Base-by-base conservation (phyloP, 2,888 invertebrate genomes). In the Disparrhopalites patrizii region DNA sequence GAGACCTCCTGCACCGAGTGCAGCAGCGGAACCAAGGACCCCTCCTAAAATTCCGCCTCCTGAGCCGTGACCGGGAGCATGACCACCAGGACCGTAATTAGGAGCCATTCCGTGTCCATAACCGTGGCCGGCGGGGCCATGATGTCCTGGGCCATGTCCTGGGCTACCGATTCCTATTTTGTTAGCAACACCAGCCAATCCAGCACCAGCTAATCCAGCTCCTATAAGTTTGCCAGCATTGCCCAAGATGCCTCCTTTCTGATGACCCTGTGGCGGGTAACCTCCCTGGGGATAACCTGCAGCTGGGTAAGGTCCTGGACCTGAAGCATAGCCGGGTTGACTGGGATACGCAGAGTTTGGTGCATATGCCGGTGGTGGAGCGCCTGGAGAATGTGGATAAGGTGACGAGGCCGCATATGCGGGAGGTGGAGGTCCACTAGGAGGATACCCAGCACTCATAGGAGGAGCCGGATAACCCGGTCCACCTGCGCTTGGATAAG, bases 401-500 rank as follows among this genome's bases (percentile, higher is more conserved):
- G 76, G 66, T 36, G 66, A 64, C 25, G n/a, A n/a, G n/a, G n/a
- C n/a, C n/a, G n/a, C n/a, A n/a, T n/a, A 72, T 36, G 75, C 75
- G 43, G 75, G 67, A 36, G 65, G 66, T 18, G 75, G 70, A 27
- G 73, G 68, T 27, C 71, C 74, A 63, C 70, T 70, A 52, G 63
- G 62, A 23, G 63, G 60, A 23, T 63, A 47, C 10, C 18, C 27
- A n/a, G 31, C 38, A n/a, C 38, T 55, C 15, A 38, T 51, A 20
- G 62, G 36, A 8, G 66, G 67, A 5, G 67, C 43, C 8, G 68
- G 56, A 47, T 68, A 66, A 1, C 43, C 57, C 28, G 61, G 56
- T 50, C 51, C 66, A 43, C 65, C 62, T 15, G 66, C 36, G n/a
- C 43, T 31, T n/a, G 57, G 73, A 61, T 78, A 79, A 27, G 79